Evolutionary conservation across 2,797 vertebrate genomes (phyloP).

Genomic region (Numenius phaeopus): DNA sequence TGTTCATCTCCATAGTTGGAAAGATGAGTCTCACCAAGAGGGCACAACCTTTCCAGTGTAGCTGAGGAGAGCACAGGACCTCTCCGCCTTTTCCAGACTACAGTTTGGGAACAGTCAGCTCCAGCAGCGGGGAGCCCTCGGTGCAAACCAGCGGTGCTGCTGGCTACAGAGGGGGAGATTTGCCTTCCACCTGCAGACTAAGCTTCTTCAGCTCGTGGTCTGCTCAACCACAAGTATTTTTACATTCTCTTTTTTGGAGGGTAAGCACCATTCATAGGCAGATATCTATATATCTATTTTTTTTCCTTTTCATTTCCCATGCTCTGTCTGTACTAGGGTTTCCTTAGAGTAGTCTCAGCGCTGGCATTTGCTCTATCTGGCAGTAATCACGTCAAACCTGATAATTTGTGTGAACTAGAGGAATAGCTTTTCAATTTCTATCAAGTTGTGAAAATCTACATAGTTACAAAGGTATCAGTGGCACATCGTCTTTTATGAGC

Average conservation of each 20-base stretch:
- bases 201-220: neutral
- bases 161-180: neutral
- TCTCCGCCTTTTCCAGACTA: neutral
- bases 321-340: neutral
- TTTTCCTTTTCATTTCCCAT: neutral
- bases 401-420: neutral
- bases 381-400: neutral
- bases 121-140: fast-evolving
- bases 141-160: neutral
- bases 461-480: neutral
- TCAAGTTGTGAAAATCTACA: neutral
- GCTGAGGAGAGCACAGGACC: neutral
- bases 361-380: neutral
- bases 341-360: neutral
- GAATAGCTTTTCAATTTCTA: neutral
- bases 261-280: neutral
- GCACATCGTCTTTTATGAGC: neutral
- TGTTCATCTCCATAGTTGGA: neutral
- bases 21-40: neutral
- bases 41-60: neutral
- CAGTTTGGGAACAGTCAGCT: neutral
- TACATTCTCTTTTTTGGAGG: neutral
- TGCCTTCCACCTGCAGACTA: neutral
- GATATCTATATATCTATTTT: no score
- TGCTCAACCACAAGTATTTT: neutral